Conservation (phyloP, 2,888 invertebrate genomes). For the Oxycera nigricornis region DNA sequence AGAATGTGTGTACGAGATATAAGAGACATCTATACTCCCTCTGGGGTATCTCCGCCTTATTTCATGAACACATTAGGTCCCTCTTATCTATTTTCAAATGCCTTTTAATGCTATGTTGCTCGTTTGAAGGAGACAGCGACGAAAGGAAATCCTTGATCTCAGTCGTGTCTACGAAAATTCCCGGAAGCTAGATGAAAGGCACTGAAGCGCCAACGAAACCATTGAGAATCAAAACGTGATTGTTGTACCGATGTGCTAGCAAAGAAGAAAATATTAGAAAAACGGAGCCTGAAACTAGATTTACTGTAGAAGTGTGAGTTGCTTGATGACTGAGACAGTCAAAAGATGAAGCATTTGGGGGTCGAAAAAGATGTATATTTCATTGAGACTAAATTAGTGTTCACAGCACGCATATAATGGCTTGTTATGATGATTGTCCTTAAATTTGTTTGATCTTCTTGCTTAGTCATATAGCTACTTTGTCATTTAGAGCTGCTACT, state of each 20-base stretch:
- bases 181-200: constrained; percentile 15
- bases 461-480: too few relatives aligned
- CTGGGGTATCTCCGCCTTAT: too few relatives aligned
- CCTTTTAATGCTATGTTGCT: background rate
- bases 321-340: background rate
- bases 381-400: background rate
- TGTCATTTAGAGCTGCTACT: too few relatives aligned
- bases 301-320: background rate
- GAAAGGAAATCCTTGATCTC: background rate
- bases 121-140: background rate
- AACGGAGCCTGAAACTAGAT: background rate
- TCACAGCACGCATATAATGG: constrained; percentile 6
- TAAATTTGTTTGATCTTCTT: too few relatives aligned
- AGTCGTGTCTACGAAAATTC: background rate
- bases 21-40: too few relatives aligned
- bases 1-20: too few relatives aligned
- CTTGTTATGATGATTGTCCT: constrained; percentile 22
- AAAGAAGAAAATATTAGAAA: background rate
- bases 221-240: constrained; percentile 37
- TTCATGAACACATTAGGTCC: too few relatives aligned
- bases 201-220: constrained; percentile 7
- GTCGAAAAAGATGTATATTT: too few relatives aligned
- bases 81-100: too few relatives aligned
- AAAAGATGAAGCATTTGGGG: too few relatives aligned
- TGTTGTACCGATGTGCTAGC: constrained; percentile 14